Base-by-base conservation (phyloP, 2,888 invertebrate genomes). In the Polyommatus icarus region DNA sequence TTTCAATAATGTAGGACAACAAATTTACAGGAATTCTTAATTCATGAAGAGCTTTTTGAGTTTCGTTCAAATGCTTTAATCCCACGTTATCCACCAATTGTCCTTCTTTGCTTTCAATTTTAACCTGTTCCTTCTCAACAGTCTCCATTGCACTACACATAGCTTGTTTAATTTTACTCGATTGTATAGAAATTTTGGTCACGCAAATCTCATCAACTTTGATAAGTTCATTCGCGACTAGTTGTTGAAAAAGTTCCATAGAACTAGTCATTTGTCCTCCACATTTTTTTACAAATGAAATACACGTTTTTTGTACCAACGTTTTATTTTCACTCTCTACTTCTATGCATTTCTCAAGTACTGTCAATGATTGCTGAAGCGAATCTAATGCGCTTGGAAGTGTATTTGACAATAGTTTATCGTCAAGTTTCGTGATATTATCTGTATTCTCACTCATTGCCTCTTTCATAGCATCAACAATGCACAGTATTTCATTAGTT, bases 271-370 rank as follows among this genome's bases (percentile, higher is more conserved):
- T 88, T 80, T 95, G 93, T 73, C 90, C 88, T 3, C 95, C 95
- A 78, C 95, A 95, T 36, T 92, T 95, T 82, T 96, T 95, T 78
- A 96, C 90, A 79, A 96, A 95, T 82, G 95, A 95, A 18, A 95
- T 94, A 85, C 96, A 96, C 0, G 96, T 96, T 84, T 95, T 95
- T 84, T 96, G 96, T 1, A 96, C 96, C 10, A 96, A 88, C 0
- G 96, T 96, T 78, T 95, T 95, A 15, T 95, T 96, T 59, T 95
- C 95, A 82, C 95, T 95, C 86, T 96, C 96, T 81, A 96, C 94
- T 83, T 96, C 96, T 59, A 96, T 95, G 84, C 96, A 96, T 85
- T 96, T 96, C 86, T 96, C 95, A 59, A 96, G 95, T 1, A 96
- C 95, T 24, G 95, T 95, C 6, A 97, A 85, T 36, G 96, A 95